Conservation (phyloP, 2,797 vertebrate species). For the Thunnus albacares region DNA sequence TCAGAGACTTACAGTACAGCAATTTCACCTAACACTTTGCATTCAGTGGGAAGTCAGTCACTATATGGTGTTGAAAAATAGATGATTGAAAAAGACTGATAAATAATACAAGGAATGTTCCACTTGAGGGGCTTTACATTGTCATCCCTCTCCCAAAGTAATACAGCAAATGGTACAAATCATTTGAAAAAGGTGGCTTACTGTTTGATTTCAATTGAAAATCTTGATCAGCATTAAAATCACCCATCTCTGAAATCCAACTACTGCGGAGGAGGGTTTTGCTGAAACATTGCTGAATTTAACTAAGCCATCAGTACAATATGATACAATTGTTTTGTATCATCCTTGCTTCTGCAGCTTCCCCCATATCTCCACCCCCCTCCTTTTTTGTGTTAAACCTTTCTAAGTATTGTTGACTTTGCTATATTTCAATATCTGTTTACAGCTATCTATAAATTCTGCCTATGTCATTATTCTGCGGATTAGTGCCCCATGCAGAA, state of each 20-base stretch:
- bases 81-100: conserved; percentile 25
- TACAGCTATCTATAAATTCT: conserved; percentile 29
- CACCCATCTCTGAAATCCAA: neutral
- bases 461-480: conserved; percentile 38
- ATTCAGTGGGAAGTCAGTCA: conserved; percentile 3
- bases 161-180: neutral
- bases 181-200: neutral
- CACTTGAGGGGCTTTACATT: conserved; percentile 5
- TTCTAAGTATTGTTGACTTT: conserved; percentile 34
- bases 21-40: conserved; percentile 28
- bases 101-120: conserved; percentile 17
- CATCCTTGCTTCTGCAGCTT: neutral
- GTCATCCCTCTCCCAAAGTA: neutral
- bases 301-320: conserved; percentile 21
- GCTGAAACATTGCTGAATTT: neutral
- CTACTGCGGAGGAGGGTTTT: neutral
- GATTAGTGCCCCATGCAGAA: conserved; percentile 45
- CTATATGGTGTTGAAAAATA: conserved; percentile 22
- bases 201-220: neutral
- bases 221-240: neutral
- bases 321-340: neutral
- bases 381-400: conserved; percentile 3
- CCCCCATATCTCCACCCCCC: neutral
- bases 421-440: conserved; percentile 37
- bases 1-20: conserved; percentile 23